phyloP scores from a whole-genome alignment of 2,888 invertebrate species.

The Hirudinaria manillensis region DNA sequence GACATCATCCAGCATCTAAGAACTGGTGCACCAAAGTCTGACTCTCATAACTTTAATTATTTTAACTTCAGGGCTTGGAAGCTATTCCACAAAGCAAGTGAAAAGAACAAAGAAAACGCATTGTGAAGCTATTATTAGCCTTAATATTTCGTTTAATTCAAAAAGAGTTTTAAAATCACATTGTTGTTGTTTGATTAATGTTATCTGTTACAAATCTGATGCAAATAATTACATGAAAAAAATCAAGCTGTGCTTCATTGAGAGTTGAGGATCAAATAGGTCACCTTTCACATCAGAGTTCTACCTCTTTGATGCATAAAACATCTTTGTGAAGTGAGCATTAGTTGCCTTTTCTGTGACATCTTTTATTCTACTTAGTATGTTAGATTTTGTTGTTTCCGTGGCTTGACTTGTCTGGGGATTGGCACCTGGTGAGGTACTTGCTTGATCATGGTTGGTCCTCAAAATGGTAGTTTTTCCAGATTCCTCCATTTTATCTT shows the following conservation, averaged over 20 bases:
- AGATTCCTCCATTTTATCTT: constrained; percentile 37
- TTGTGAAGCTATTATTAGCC: not conserved
- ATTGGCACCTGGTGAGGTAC: not conserved
- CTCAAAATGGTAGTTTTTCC: not conserved
- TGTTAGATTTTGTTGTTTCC: constrained; percentile 34
- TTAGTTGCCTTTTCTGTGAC: constrained; percentile 33
- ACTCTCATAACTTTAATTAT: not conserved
- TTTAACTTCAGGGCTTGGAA: constrained; percentile 20
- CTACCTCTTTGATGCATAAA: constrained; percentile 20
- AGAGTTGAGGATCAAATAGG: too few species aligned
- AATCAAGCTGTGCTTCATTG: too few species aligned
- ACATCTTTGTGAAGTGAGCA: constrained; percentile 36
- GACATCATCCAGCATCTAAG: not conserved
- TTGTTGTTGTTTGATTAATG: not conserved
- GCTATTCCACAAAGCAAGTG: constrained; percentile 20
- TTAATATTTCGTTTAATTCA: constrained; percentile 1
- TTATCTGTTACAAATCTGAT: too few species aligned
- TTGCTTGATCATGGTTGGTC: not conserved
- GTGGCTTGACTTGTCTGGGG: not conserved
- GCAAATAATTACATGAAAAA: too few species aligned
- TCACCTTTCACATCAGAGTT: not conserved
- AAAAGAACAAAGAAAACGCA: not conserved
- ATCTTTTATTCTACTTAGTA: constrained; percentile 37
- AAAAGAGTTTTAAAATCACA: not conserved
- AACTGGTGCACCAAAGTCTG: too few species aligned